Evolutionary conservation across 2,888 invertebrate species (phyloP).

Genomic region (Peribatodes rhomboidaria): DNA sequence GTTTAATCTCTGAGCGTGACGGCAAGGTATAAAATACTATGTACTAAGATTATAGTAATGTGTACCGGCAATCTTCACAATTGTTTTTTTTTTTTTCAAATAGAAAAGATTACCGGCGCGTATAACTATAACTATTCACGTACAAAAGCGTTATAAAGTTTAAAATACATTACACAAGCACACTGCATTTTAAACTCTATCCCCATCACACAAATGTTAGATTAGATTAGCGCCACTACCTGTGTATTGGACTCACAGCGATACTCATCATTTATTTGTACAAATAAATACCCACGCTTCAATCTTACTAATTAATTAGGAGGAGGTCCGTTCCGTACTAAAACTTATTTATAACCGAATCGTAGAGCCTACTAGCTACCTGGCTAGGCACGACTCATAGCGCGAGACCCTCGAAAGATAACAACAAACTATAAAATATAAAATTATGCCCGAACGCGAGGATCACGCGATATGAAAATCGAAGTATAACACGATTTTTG

Average conservation of each 20-base stretch:
- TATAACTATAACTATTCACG: background rate
- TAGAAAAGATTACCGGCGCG: background rate
- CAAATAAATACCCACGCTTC: slow-evolving; percentile 13
- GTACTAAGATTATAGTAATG: background rate
- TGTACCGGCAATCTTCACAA: background rate
- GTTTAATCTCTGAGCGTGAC: slow-evolving; percentile 6
- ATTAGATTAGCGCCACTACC: slow-evolving; percentile 7
- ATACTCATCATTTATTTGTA: slow-evolving; percentile 4
- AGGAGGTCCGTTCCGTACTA: slow-evolving; percentile 12
- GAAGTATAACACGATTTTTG: background rate
- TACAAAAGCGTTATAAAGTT: background rate
- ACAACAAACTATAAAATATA: slow-evolving; percentile 27
- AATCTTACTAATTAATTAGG: slow-evolving; percentile 8
- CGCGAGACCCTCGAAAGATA: slow-evolving; percentile 13
- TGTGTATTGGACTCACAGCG: background rate
- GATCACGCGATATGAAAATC: slow-evolving; percentile 2
- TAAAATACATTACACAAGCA: background rate
- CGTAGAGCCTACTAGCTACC: slow-evolving; percentile 16
- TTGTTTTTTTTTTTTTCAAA: too few relatives aligned
- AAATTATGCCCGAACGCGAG: slow-evolving; percentile 26
- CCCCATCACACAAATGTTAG: background rate
- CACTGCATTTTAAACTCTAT: background rate
- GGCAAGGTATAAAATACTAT: slow-evolving; percentile 8
- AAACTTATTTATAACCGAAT: slow-evolving; percentile 14
- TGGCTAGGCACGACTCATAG: slow-evolving; percentile 2